These are phyloP conservation scores for Ridgeia piscesae DNA, from an alignment of 1,140 invertebrate species.

Conservation along the genomic window DNA sequence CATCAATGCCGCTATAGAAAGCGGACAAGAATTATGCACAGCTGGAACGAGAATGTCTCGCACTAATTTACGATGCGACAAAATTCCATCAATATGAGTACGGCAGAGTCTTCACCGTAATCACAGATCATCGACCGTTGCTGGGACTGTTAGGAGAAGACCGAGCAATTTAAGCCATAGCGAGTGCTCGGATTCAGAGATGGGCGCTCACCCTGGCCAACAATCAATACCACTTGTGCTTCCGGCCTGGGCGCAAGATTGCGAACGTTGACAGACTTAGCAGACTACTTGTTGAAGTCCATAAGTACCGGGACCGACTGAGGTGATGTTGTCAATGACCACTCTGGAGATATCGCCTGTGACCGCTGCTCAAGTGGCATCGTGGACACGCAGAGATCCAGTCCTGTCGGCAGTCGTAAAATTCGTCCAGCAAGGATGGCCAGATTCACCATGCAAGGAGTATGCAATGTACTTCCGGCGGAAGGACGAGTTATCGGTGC, in stretches of 20 bases:
- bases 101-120: slow-evolving; percentile 4
- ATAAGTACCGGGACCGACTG: background rate
- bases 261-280: too few relatives aligned
- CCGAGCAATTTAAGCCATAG: background rate
- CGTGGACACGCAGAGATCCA: background rate
- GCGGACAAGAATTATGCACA: background rate
- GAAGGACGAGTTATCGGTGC: too few relatives aligned
- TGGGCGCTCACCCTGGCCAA: background rate
- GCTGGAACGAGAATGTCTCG: background rate
- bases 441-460: background rate
- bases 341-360: background rate
- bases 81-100: slow-evolving; percentile 2
- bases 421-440: background rate
- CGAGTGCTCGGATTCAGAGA: background rate
- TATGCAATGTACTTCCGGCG: background rate
- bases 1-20: background rate
- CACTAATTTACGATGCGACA: background rate
- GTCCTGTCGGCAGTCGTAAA: background rate
- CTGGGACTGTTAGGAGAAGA: background rate
- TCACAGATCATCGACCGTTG: slow-evolving; percentile 8
- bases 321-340: background rate
- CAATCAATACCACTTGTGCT: background rate
- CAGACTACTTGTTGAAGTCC: too few relatives aligned
- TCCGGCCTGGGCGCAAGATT: background rate
- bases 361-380: background rate